phyloP scores from a whole-genome alignment of 2,113 vertebrate species.

The Laticauda laticaudata region DNA sequence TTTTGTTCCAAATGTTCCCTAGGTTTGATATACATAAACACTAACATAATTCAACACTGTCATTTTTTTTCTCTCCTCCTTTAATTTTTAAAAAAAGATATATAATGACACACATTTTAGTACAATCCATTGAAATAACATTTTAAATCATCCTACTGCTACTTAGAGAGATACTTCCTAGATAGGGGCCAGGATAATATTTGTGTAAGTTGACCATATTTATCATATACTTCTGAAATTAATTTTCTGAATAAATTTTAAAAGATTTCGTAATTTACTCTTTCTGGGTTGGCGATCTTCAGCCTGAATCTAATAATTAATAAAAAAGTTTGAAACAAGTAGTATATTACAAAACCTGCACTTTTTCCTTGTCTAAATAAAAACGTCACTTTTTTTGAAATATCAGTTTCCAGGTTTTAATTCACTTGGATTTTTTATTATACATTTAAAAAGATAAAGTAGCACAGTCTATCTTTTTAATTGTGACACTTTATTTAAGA shows the following conservation, averaged over 20 bases:
- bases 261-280: not conserved
- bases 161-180: not conserved
- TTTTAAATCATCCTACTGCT: not conserved
- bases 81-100: not conserved
- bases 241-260: not conserved
- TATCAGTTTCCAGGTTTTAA: slow-evolving; percentile 52
- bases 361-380: not conserved
- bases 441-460: slow-evolving; percentile 26
- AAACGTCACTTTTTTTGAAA: slow-evolving; percentile 43
- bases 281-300: not conserved
- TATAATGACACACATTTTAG: not conserved
- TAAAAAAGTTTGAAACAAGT: not conserved
- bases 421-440: slow-evolving; percentile 36
- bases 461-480: slow-evolving; percentile 20
- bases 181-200: not conserved
- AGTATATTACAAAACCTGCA: not conserved
- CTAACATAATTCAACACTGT: not conserved
- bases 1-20: not conserved
- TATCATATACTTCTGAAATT: not conserved
- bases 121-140: not conserved
- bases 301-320: not conserved
- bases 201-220: not conserved
- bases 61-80: not conserved
- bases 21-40: not conserved
- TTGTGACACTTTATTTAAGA: slow-evolving; percentile 42